Evolutionary conservation across 2,888 invertebrate genomes (phyloP).

Genomic region (Ophioninae sp.): DNA sequence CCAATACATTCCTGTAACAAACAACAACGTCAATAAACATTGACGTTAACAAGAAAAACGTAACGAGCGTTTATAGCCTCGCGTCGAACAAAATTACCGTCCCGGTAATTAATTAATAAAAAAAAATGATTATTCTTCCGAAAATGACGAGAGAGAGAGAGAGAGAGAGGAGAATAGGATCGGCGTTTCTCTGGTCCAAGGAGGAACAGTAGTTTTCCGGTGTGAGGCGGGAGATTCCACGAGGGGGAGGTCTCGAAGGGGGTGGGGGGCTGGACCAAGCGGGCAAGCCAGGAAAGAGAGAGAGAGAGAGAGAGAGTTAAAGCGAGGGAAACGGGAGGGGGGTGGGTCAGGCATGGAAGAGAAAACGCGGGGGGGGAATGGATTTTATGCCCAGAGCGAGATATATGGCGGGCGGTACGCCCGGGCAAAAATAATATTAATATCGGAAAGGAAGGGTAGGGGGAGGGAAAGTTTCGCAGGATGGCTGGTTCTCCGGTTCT

Average conservation of each 20-base stretch:
- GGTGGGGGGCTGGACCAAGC: constrained; percentile 60
- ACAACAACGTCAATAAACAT: too few relatives aligned
- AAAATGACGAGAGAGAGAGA: too few relatives aligned
- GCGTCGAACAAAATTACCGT: too few relatives aligned
- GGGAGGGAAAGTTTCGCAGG: constrained; percentile 80
- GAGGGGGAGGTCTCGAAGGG: constrained; percentile 32
- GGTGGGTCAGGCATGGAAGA: constrained; percentile 52
- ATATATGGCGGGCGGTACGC: constrained; percentile 81
- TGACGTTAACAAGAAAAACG: too few relatives aligned
- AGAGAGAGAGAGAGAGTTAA: too few relatives aligned
- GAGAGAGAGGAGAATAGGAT: too few relatives aligned
- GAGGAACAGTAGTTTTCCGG: constrained; percentile 3
- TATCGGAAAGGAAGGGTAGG: constrained; percentile 78
- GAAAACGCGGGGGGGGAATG: constrained; percentile 74
- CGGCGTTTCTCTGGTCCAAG: constrained; percentile 25
- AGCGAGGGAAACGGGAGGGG: too few relatives aligned
- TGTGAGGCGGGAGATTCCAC: constrained; percentile 37
- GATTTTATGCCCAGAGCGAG: constrained; percentile 81
- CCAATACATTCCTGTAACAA: too few relatives aligned
- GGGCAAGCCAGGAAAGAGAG: constrained; percentile 53
- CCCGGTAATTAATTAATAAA: too few relatives aligned
- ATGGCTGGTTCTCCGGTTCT: constrained; percentile 66
- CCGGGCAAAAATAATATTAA: constrained; percentile 81
- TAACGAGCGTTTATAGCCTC: too few relatives aligned
- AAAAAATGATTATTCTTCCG: too few relatives aligned